Base-by-base conservation (phyloP, 2,113 vertebrate genomes). In the Fulica atra region DNA sequence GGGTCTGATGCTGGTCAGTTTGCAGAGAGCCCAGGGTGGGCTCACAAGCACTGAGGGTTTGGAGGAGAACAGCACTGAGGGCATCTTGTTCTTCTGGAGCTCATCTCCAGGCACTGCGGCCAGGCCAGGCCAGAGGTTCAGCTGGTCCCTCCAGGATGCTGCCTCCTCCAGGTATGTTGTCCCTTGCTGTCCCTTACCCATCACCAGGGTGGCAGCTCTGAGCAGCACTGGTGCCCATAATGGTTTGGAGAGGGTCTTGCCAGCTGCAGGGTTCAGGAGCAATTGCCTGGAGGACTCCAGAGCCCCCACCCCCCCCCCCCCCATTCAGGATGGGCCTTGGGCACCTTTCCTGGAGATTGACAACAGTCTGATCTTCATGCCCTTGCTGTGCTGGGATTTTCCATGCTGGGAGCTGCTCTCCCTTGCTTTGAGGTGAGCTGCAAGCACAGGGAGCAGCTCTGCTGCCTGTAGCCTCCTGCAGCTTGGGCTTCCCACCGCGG, bases 381-480 rank as follows among this genome's bases (percentile, higher is more conserved):
- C 13, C 1, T 0, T 59, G 38, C 63, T 18, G 0, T 36, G 68
- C 83, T 64, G 66, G 89, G 35, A 28, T 92, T 91, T 74, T 81
- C 65, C 69, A 3, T 31, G 46, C 46, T 77, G 0, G 0, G 72
- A 72, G 26, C 53, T 84, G 59, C 72, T 93, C 16, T 65, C 59
- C 59, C 42, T 68, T 4, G 3, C 48, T 66, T n/a, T 63, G 66
- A 46, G 70, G 56, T 0, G 0, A 92, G 69, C 65, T 65, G 33
- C 57, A 53, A 71, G 17, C 63, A 11, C 5, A 61, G 48, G 3
- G 73, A 89, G 56, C 70, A 74, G 68, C 88, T 86, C 86, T 74
- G 92, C 80, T 0, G 1, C 66, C 24, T 0, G 0, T 26, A 79
- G 63, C 48, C 28, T 10, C 15, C 46, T 73, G 74, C 46, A n/a